Conservation (phyloP, 1,140 invertebrate species). For the Macrobrachium rosenbergii region DNA sequence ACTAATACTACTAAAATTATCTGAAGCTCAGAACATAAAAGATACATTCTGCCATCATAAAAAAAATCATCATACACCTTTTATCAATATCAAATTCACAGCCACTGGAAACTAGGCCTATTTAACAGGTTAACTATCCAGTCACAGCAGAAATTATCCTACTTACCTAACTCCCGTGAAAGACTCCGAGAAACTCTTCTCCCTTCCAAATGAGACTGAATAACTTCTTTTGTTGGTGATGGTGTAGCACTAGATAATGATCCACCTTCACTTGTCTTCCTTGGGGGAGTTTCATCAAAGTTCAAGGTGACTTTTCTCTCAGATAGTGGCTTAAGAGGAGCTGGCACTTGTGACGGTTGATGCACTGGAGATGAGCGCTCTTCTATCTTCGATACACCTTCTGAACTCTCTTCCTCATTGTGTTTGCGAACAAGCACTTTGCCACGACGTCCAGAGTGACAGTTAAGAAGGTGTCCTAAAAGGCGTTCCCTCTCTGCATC, state of each 20-base stretch:
- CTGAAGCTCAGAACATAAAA: too few relatives aligned
- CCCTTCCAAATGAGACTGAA: not conserved
- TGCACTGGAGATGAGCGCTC: constrained; percentile 1
- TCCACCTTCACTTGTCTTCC: not conserved
- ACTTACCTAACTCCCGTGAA: constrained; percentile 24
- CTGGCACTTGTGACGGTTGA: not conserved
- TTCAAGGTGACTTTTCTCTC: not conserved
- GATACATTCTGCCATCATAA: too few relatives aligned
- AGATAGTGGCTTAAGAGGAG: not conserved
- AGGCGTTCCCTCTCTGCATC: constrained; percentile 70
- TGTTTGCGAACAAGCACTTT: constrained; percentile 69
- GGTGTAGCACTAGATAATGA: not conserved
- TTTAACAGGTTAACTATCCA: too few relatives aligned
- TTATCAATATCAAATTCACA: too few relatives aligned
- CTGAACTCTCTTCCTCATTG: not conserved
- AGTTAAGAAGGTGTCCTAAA: constrained; percentile 71
- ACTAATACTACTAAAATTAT: too few relatives aligned
- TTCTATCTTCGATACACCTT: not conserved
- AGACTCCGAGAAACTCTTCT: constrained; percentile 28
- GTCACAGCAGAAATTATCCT: not conserved
- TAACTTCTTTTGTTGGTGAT: not conserved
- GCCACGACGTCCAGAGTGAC: constrained; percentile 71
- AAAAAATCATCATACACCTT: too few relatives aligned
- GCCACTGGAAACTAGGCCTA: too few relatives aligned
- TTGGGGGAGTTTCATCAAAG: not conserved